Conservation (phyloP, 2,113 vertebrate genomes). For the Nerophis lumbriciformis region DNA sequence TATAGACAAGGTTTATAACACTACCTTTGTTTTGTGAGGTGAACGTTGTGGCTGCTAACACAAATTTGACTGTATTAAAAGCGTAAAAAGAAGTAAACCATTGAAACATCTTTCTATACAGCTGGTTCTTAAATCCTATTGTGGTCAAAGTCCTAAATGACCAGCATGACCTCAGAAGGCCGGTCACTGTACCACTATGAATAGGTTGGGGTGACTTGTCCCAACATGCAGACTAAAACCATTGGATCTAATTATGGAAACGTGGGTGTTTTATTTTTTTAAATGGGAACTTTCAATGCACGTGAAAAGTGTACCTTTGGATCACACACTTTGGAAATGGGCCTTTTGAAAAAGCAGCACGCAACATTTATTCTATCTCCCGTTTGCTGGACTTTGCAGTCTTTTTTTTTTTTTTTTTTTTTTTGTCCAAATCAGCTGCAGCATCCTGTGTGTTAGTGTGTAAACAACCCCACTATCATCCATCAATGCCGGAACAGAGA, state of each 20-base stretch:
- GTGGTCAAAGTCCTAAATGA: not conserved
- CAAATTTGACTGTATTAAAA: no score
- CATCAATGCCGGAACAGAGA: slow-evolving; percentile 45
- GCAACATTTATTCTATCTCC: slow-evolving; percentile 12
- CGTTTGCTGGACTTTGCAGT: slow-evolving; percentile 33
- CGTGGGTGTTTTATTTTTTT: not conserved
- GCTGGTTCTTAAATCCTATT: not conserved
- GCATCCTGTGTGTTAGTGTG: slow-evolving; percentile 9
- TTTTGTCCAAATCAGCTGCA: slow-evolving; percentile 39
- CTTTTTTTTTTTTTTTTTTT: no score
- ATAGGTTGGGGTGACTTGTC: not conserved
- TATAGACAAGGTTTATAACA: no score
- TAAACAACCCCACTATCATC: slow-evolving; percentile 48
- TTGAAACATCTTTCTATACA: no score
- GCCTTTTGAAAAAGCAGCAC: slow-evolving; percentile 27
- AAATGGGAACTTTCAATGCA: not conserved
- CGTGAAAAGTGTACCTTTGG: slow-evolving; percentile 35
- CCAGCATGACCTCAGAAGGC: not conserved
- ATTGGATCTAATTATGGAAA: no score
- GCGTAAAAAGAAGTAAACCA: no score
- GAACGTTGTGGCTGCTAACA: no score
- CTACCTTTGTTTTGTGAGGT: no score
- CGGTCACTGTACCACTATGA: not conserved
- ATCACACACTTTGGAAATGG: slow-evolving; percentile 32
- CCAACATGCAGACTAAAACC: not conserved